Conservation (phyloP, 2,113 vertebrate genomes). For the Procavia capensis region DNA sequence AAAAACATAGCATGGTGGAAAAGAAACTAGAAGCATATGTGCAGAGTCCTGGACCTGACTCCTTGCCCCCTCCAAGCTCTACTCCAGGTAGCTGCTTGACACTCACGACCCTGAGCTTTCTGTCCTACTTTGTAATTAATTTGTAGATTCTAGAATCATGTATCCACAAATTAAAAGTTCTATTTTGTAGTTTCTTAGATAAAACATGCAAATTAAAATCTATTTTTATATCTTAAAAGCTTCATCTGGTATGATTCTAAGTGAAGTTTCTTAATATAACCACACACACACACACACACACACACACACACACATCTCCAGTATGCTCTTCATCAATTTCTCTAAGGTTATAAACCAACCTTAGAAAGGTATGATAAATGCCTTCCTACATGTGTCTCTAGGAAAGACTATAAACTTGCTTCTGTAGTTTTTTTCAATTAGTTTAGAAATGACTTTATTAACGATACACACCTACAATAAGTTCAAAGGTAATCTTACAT, state of each 20-base stretch:
- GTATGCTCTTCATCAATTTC: not conserved
- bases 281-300: not conserved
- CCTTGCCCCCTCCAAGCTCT: not conserved
- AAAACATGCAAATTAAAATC: slow-evolving; percentile 43
- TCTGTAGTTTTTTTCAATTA: not conserved
- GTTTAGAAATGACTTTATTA: not conserved
- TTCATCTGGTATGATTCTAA: not conserved
- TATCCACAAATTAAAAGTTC: slow-evolving; percentile 22
- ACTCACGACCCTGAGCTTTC: not conserved
- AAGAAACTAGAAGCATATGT: not conserved
- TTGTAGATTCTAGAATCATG: not conserved
- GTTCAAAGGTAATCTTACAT: not conserved
- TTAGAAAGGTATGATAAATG: not conserved
- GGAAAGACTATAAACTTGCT: not conserved
- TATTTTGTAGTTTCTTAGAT: slow-evolving; percentile 3
- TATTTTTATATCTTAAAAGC: slow-evolving; percentile 46
- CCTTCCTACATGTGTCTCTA: not conserved
- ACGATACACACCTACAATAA: not conserved
- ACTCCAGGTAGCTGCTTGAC: not conserved
- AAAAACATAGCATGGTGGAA: not conserved
- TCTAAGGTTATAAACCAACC: not conserved
- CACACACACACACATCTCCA: not conserved
- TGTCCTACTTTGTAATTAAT: not conserved
- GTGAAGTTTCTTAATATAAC: slow-evolving; percentile 42
- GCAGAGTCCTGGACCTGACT: not conserved